phyloP scores from a whole-genome alignment of 2,888 invertebrate genomes.

The Scrobipalpa costella region DNA sequence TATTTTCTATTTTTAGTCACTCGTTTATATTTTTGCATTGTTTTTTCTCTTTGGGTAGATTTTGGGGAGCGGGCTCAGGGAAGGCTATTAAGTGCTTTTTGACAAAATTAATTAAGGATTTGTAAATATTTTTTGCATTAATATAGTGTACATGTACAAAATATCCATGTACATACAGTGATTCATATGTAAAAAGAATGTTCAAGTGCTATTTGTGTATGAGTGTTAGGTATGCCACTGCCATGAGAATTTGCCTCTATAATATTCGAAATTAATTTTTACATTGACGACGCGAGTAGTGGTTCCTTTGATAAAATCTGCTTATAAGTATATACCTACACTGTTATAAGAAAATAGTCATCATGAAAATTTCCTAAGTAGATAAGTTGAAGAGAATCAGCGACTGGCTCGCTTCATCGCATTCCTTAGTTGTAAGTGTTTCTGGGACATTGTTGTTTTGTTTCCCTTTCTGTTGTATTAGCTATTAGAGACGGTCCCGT shows the following conservation, averaged over 20 bases:
- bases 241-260: constrained; percentile 58
- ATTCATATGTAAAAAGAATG: constrained; percentile 52
- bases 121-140: constrained; percentile 79
- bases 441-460: constrained; percentile 42
- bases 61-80: constrained; percentile 52
- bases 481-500: constrained; percentile 55
- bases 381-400: constrained; percentile 35
- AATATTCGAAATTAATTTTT: constrained; percentile 38
- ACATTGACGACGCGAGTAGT: constrained; percentile 23
- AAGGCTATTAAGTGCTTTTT: constrained; percentile 73
- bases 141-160: constrained; percentile 64
- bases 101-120: constrained; percentile 61
- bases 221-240: constrained; percentile 74
- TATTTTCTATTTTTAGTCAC: constrained; percentile 36
- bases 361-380: constrained; percentile 28
- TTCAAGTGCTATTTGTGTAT: constrained; percentile 72
- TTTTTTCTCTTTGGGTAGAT: constrained; percentile 46
- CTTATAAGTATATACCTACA: constrained; percentile 26
- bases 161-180: constrained; percentile 62
- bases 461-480: constrained; percentile 39
- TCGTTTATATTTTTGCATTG: constrained; percentile 39
- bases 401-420: constrained; percentile 60
- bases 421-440: constrained; percentile 44
- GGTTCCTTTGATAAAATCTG: constrained; percentile 28
- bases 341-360: constrained; percentile 23